Conservation (phyloP, 2,113 vertebrate species). For the Nerophis ophidion region DNA sequence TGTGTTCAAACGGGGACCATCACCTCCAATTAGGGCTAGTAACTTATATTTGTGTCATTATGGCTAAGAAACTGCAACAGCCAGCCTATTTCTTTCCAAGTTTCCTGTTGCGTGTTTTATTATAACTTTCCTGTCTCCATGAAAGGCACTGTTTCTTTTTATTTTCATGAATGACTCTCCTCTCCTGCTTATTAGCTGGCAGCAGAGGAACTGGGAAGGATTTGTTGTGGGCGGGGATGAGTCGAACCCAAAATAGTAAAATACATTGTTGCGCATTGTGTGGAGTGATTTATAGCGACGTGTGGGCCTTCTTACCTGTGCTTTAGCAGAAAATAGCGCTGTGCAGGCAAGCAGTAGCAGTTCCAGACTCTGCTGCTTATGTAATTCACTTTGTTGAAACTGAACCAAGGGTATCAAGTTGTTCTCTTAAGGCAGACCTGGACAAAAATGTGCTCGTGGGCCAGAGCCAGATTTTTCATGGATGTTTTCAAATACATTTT, state of each 20-base stretch:
- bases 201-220: constrained; percentile 10
- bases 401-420: no score
- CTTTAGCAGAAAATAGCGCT: constrained; percentile 1
- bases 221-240: constrained; percentile 1
- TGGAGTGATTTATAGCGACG: constrained; percentile 9
- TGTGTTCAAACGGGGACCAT: no score
- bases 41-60: no score
- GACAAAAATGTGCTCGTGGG: background rate
- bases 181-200: constrained; percentile 37
- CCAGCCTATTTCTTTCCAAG: no score
- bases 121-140: constrained; percentile 39
- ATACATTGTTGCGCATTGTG: background rate
- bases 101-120: constrained; percentile 21
- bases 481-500: no score
- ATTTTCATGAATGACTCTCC: constrained; percentile 43
- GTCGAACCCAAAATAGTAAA: constrained; percentile 5
- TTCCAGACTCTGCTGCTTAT: background rate
- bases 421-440: no score
- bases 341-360: background rate
- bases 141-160: constrained; percentile 27
- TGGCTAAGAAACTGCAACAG: no score
- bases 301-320: background rate
- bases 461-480: background rate
- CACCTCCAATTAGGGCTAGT: no score
- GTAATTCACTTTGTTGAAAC: background rate